Base-by-base conservation (phyloP, 1,140 invertebrate genomes). In the Sinella curviseta region DNA sequence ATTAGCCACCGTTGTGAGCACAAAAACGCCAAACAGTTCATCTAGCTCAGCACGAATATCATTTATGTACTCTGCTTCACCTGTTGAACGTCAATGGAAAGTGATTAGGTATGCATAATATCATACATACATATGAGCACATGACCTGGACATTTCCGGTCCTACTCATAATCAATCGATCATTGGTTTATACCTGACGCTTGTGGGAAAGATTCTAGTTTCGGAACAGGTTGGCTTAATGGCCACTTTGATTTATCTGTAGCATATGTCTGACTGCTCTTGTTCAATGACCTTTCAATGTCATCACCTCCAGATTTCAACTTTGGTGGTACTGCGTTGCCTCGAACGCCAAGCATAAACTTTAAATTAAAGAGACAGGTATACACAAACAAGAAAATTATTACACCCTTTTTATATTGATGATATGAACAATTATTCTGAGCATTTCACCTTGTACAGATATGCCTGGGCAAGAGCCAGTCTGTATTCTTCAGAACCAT, bases 201-300 rank as follows among this genome's bases (percentile, higher is more conserved):
- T 88, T 96, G 93, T 36, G 91, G 87, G 36, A 92, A 83, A 1
- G 92, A 91, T 86, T 95, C 94, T 12, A 94, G 79, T 86, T 96
- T 97, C 0, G 90, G 88, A 34, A 95, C 85, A 0, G 94, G 91
- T 85, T 96, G 87, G 81, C 91, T 94, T 0, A 96, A 84, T 0
- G 95, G 95, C 90, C 92, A 95, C 60, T 92, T 82, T n/a, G 90
- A 87, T 82, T 91, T 89, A 81, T 94, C 90, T 0, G 91, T 93
- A 76, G 93, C 90, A 84, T 89, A 95, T 12, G 89, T 88, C 85
- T 95, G 94, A 14, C 87, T 88, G 1, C 93, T 88, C 17, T 84
- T 94, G 0, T 88, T 90, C 0, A 93, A 94, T 0, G 94, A 78
- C 0, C 89, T 89, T 28, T 94, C 89, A 31, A 93, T 82, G 0